Evolutionary conservation across 2,888 invertebrate genomes (phyloP), one percentile per base, ranked within the genome.

Genomic region (Lasioglossum pauxillum): DNA sequence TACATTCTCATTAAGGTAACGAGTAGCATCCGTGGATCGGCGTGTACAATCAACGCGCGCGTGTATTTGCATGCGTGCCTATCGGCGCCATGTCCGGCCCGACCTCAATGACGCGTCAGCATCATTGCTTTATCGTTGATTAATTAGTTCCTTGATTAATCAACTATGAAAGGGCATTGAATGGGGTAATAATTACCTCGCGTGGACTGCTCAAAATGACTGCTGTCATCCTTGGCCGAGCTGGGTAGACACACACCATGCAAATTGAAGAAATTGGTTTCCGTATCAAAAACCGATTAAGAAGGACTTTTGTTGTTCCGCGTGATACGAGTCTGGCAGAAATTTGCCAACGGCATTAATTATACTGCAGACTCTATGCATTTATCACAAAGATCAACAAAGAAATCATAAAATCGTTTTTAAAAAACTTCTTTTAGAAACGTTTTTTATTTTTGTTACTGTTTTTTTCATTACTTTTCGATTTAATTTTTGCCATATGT

Each of bases 141-240:
- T 87, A 87, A 87, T 87, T 86, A 86, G 83, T 83, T 64, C 53
- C 78, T 86, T 87, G 83, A 87, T 83, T 83, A 81, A 86, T 78
- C 86, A 87, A 74, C 75, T 23, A 3, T 16, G 31, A 78, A 46
- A 60, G 67, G 23, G 38, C 35, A 69, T 69, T 57, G 46, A 69
- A 74, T 60, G 74, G n/a, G 53, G 53, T 69, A 73, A 81, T 81
- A 73, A 87, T 86, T 83, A 83, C 75, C 27, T 73, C 27, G 69
- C 23, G 72, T 27, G 46, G 7, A 19, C 14, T n/a, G 44, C 5
- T 73, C 53, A 69, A 67, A 74, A 79, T 75, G 53, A 81, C 78
- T 76, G 67, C 46, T 14, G 49, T 75, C 44, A 67, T 75, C 49
- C 41, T 49, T 19, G 64, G 46, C 16, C 27, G 19, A 49, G 19